Base-by-base conservation (phyloP, 2,113 vertebrate genomes). In the Condylura cristata region DNA sequence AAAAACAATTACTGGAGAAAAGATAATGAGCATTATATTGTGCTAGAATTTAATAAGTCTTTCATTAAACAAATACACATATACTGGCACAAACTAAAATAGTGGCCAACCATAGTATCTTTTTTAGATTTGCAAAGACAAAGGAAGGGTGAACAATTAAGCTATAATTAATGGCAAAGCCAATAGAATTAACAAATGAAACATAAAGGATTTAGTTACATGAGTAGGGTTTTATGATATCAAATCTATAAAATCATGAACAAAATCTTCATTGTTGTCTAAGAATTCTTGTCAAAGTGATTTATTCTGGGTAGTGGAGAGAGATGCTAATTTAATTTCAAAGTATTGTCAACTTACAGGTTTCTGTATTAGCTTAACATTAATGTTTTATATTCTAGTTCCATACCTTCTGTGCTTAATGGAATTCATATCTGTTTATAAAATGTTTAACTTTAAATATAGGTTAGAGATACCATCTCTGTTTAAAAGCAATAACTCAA, bases 361-460 rank as follows among this genome's bases (percentile, higher is more conserved):
- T 81, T 71, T 6, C 8, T 78, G 56, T 13, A 51, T 79, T 78
- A 78, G 68, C 37, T 13, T 74, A 53, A 34, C 18, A 81, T n/a
- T 41, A 56, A 56, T 60, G 88, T 93, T 83, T 48, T 32, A 89
- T 10, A 26, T 68, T 66, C n/a, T 44, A 14, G 51, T 14, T 13
- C 71, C 53, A 70, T 16, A 80, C 66, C 53, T 60, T 17, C 10
- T 70, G 13, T 81, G 8, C 37, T 85, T 6, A 44, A 26, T 5
- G 53, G 48, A 86, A 8, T 93, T 5, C 34, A 32, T 66, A 34
- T 46, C 18, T 88, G 6, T 80, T 26, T 26, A 30, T 75, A 85
- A 93, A 78, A 76, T 81, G 28, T 28, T 92, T 83, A 63, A n/a
- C n/a, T 84, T 60, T 20, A 78, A 79, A 74, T n/a, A 63, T 76